A percentile compares a stretch with the other conserved stretches of the same genome.
phyloP scores from a whole-genome alignment of 2,113 vertebrate genomes.

The Nycticryphes semicollaris region DNA sequence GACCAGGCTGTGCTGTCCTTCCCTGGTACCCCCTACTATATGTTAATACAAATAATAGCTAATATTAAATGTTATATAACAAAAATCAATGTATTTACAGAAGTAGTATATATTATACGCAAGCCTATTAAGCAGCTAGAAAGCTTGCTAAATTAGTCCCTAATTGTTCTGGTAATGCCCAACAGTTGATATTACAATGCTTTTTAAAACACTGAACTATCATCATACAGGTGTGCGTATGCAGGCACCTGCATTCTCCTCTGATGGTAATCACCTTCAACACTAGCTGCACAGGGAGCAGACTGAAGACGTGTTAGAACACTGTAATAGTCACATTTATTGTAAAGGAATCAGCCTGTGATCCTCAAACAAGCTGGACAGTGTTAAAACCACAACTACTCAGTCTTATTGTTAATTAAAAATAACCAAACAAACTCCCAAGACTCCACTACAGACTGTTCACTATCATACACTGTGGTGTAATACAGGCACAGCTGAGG shows the following conservation, averaged over 20 bases:
- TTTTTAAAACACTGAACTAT: not conserved
- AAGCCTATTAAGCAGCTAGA: not conserved
- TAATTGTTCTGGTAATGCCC: not conserved
- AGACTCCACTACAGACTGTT: not conserved
- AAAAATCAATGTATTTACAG: not conserved
- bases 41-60: not conserved
- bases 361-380: not conserved
- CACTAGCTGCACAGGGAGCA: not conserved
- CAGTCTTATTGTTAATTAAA: not conserved
- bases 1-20: not conserved
- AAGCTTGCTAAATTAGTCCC: not conserved
- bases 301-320: not conserved
- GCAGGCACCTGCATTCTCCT: not conserved
- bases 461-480: accelerated
- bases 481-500: not conserved
- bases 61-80: not conserved
- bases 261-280: not conserved
- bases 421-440: not conserved
- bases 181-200: not conserved
- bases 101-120: not conserved
- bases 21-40: too few relatives aligned
- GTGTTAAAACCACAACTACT: not conserved
- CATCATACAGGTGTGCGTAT: not conserved
- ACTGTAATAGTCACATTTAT: not conserved
- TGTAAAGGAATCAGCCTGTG: not conserved